Conservation (phyloP, 2,888 invertebrate species). For the Sicus ferrugineus region DNA sequence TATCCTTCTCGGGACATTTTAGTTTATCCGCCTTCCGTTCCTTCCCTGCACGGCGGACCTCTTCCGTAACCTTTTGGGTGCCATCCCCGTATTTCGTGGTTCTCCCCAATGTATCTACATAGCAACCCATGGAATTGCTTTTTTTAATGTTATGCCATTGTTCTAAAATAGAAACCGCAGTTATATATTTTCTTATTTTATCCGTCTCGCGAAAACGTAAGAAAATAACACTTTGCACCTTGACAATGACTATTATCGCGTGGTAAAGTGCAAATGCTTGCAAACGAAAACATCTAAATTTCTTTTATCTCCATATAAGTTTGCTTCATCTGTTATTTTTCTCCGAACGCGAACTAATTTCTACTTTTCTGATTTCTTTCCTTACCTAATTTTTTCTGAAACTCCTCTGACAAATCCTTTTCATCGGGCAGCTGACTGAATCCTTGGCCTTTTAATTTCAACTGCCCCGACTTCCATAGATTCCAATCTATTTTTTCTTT, state of each 20-base stretch:
- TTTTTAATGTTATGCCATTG: constrained; percentile 85
- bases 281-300: too few species aligned
- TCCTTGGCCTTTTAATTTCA: constrained; percentile 63
- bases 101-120: constrained; percentile 58
- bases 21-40: constrained; percentile 67
- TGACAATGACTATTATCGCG: too few species aligned
- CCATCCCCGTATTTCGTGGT: constrained; percentile 49
- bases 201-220: too few species aligned
- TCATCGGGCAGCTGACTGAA: constrained; percentile 68
- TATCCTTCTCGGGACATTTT: constrained; percentile 74
- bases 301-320: too few species aligned
- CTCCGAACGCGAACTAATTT: too few species aligned
- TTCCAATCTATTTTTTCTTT: constrained; percentile 70
- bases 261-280: too few species aligned
- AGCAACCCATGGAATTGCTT: constrained; percentile 66
- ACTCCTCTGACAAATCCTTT: constrained; percentile 80
- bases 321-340: too few species aligned
- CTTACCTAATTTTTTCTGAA: constrained; percentile 78
- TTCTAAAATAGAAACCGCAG: constrained; percentile 63
- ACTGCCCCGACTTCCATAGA: constrained; percentile 68
- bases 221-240: too few species aligned
- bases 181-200: too few species aligned
- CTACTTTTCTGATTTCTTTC: constrained; percentile 15
- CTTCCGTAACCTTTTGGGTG: constrained; percentile 52
- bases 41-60: constrained; percentile 66